Evolutionary conservation across 2,797 vertebrate species (phyloP).

Genomic region (Myotis planiceps): DNA sequence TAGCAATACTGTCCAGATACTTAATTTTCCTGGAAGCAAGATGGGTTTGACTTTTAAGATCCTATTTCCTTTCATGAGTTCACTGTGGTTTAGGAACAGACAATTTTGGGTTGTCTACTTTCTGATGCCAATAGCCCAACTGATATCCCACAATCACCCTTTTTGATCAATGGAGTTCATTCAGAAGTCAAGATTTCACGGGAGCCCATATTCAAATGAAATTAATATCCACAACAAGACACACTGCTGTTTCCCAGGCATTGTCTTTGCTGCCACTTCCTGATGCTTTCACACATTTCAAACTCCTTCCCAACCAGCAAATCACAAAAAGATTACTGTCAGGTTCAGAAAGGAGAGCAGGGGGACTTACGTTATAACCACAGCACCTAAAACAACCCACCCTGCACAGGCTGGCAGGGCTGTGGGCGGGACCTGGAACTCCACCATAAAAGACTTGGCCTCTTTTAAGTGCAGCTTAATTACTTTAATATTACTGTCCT

Average conservation of each 20-base stretch:
- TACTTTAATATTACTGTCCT: not conserved
- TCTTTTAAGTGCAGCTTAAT: not conserved
- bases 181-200: not conserved
- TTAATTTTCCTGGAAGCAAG: slow-evolving; percentile 35
- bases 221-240: not conserved
- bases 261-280: not conserved
- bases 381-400: not conserved
- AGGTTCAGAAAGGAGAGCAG: not conserved
- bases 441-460: not conserved
- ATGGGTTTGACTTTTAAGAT: not conserved
- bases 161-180: not conserved
- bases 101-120: not conserved
- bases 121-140: not conserved
- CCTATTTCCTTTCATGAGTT: not conserved
- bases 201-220: not conserved
- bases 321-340: not conserved
- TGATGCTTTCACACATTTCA: not conserved
- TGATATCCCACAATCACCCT: not conserved
- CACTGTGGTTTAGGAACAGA: slow-evolving; percentile 6
- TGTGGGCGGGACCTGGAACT: not conserved
- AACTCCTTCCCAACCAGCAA: not conserved
- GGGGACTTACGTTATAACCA: not conserved
- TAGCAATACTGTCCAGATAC: not conserved
- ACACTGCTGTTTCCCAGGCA: not conserved
- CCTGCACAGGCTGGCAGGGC: not conserved